A percentile compares a stretch with the other conserved stretches of the same genome.
phyloP scores from a whole-genome alignment of 2,113 vertebrate species.

The Lophotis ruficrista region DNA sequence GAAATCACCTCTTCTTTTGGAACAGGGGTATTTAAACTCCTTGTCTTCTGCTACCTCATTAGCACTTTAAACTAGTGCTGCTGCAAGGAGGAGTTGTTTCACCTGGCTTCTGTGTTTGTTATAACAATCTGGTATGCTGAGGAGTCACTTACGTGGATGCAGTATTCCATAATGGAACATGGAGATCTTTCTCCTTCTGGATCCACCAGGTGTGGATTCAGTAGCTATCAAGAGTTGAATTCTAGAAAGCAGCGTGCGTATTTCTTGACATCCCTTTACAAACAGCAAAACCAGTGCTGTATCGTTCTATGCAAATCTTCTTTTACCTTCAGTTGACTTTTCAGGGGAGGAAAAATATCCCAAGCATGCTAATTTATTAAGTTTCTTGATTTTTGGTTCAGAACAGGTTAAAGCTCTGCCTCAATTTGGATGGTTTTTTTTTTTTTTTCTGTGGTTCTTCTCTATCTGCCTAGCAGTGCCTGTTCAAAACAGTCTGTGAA shows the following conservation, averaged over 20 bases:
- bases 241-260: not conserved
- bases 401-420: constrained; percentile 24
- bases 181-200: not conserved
- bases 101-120: not conserved
- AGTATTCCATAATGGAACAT: not conserved
- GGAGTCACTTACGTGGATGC: not conserved
- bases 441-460: not conserved
- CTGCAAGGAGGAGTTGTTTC: not conserved
- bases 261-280: not conserved
- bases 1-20: not conserved
- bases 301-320: not conserved
- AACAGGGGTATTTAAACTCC: not conserved
- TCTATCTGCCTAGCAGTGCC: constrained; percentile 11
- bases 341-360: not conserved
- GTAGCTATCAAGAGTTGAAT: not conserved
- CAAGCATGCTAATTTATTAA: not conserved
- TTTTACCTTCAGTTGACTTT: not conserved
- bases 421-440: not conserved
- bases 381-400: not conserved
- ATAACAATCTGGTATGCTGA: not conserved
- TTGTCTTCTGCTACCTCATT: not conserved
- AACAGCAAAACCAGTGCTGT: not conserved
- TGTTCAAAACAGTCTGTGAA: not conserved
- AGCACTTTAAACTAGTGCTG: not conserved
- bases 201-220: not conserved